These are phyloP conservation scores for Hafferia zeledoni DNA, from an alignment of 2,797 vertebrate genomes.

Conservation along the genomic window DNA sequence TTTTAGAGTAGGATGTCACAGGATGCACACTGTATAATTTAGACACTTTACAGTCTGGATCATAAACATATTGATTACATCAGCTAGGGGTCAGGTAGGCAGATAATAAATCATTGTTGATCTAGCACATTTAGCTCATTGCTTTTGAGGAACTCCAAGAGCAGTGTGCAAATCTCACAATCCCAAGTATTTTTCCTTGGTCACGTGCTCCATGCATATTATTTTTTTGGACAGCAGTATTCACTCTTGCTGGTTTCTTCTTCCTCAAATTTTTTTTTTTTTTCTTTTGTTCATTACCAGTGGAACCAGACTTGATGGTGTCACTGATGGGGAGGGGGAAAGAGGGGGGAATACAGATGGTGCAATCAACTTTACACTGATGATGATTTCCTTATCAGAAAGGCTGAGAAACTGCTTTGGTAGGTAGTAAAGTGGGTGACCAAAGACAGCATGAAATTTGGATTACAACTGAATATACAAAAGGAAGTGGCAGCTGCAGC, in stretches of 20 bases:
- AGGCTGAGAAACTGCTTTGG: not conserved
- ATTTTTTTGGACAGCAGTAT: not conserved
- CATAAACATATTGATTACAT: not conserved
- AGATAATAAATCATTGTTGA: not conserved
- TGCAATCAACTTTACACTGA: not conserved
- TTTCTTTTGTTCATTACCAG: not conserved
- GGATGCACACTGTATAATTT: not conserved
- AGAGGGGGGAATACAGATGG: not conserved
- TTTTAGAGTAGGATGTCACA: not conserved
- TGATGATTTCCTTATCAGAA: not conserved
- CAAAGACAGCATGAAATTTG: not conserved
- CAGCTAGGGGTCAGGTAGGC: not conserved
- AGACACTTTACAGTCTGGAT: not conserved
- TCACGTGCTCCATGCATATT: not conserved
- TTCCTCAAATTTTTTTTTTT: too few species aligned
- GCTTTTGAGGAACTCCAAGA: not conserved
- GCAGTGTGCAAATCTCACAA: not conserved
- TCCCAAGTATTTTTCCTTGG: not conserved
- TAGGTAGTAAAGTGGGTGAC: constrained; percentile 10
- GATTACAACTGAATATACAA: constrained; percentile 30
- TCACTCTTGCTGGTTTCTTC: not conserved
- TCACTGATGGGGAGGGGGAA: not conserved
- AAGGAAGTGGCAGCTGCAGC: not conserved
- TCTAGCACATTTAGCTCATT: not conserved
- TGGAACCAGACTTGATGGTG: constrained; percentile 11